Evolutionary conservation across 2,113 vertebrate genomes (phyloP), one percentile per base, ranked within the genome.

Genomic region (Indri indri): DNA sequence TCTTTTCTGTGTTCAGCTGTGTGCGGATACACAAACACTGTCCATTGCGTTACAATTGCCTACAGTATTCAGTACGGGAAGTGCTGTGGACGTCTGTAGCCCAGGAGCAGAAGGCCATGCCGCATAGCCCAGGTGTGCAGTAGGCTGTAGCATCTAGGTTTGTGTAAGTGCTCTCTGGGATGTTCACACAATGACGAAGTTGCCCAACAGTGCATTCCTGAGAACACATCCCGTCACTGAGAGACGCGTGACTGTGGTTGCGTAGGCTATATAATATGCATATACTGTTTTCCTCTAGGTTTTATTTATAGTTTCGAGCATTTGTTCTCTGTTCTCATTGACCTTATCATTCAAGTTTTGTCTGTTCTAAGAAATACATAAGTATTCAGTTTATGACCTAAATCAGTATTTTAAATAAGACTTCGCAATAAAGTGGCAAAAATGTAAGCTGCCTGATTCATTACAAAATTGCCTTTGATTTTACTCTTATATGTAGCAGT

Each of bases 211-310:
- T 4, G 27, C 8, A 0, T 47, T 47, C 7, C 42, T 47, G 25
- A 76, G 73, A 76, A 32, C 8, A 6, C 4, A 20, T 16, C 70
- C 42, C 27, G 42, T 32, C 0, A 7, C 14, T 30, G 27, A 76
- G 45, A 27, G 14, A 18, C 4, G 27, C 27, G 8, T 5, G 27
- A 45, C 27, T 11, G 4, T 77, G 30, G n/a, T 25, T 76, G 37
- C 12, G 0, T 8, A 17, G 3, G 0, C 59, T 45, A 34, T 5
- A 8, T 18, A 27, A 6, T 16, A 0, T 2, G 10, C 2, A 10
- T 17, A 4, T 5, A 12, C 1, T 14, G 0, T 52, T 82, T 91
- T 54, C 10, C 13, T 63, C 54, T 77, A 6, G 18, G 20, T n/a
- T 85, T 57, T 82, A 4, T 65, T 82, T 74, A 23, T 25, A 54